Evolutionary conservation across 2,113 vertebrate genomes (phyloP), one percentile per base, ranked within the genome.

Genomic region (Scortum barcoo): DNA sequence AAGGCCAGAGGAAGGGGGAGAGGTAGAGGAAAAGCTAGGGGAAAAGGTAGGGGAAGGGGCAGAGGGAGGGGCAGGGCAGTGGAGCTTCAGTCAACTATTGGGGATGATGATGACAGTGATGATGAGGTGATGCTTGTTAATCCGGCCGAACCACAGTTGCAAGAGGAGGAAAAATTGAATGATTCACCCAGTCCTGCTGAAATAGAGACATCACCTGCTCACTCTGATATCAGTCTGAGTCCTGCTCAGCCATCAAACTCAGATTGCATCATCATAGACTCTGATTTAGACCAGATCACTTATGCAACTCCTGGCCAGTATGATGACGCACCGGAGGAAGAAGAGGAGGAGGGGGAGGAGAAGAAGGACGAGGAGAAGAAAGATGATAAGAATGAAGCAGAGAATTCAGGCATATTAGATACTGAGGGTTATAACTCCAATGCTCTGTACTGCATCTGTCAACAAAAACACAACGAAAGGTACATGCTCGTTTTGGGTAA

Each of bases 391-490:
- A 20, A 13, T 78, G 0, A 11, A 62, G n/a, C 24, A 86, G 19
- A 48, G 0, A 81, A 81, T 81, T 93, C 91, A 72, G 91, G 33
- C 50, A 94, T 95, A 81, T 94, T 92, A 0, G 96, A 96, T 22
- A 89, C 92, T 0, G 95, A 97, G 71, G 95, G 92, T 19, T 96
- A 95, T 0, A 96, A 98, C 83, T 93, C 96, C 9, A 96, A 92
- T 10, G 90, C 96, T 2, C 81, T 97, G 4, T 98, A 96, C 69
- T 97, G 97, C 92, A 96, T 98, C 63, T 99, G 98, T 87, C 95
- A 94, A 3, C 97, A 99, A 86, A 97, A 95, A 48, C 96, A 96
- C 42, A 96, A 96, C 83, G 96, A 97, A 90, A 97, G 98, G 98
- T 98, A 92, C 24, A 24, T 48, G 7, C 28, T 78, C 30, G 22